Base-by-base conservation (phyloP, 2,888 invertebrate species). In the Subacronicta megacephala region DNA sequence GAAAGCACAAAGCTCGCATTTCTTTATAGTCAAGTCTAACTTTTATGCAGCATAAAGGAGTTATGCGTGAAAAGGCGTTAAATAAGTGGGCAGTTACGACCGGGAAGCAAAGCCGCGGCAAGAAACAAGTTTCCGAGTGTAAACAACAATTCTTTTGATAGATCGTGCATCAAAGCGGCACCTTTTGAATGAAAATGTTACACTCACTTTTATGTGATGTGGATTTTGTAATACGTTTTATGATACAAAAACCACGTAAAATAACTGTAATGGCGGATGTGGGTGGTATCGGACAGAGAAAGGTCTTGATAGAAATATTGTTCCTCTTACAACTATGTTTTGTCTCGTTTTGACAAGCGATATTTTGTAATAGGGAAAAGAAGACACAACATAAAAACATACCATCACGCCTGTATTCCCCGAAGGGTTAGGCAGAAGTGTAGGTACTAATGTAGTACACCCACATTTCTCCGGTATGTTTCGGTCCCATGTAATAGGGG, bases 101-200 rank as follows among this genome's bases (percentile, higher is more conserved):
- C 59, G 50, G 54, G 52, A 60, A 61, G 50, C 33, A 50, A 33
- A 18, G 51, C 72, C 67, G 60, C 49, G 42, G 51, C 72, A 20
- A 43, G 40, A 46, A 60, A 42, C 46, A 70, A 62, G 61, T 64
- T 51, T 23, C 42, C 37, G 43, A 60, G 47, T 46, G 64, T 59
- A 73, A 66, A 68, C 66, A 74, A 62, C 62, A 64, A 73, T 71
- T 72, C 75, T 71, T 70, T 71, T 75, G 71, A 76, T 69, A 71
- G 59, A 61, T 62, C 64, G 31, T 35, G 49, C 57, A 40, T 62
- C 65, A 75, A 74, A 73, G 68, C 51, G 17, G 31, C 13, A 46
- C 49, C 10, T 70, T 47, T 53, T 51, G 31, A 58, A 65, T 65
- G 71, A 62, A 71, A 62, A 75, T 67, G n/a, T 31, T 31, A 59